phyloP scores from a whole-genome alignment of 2,113 vertebrate species.

The Bolborhynchus lineola region DNA sequence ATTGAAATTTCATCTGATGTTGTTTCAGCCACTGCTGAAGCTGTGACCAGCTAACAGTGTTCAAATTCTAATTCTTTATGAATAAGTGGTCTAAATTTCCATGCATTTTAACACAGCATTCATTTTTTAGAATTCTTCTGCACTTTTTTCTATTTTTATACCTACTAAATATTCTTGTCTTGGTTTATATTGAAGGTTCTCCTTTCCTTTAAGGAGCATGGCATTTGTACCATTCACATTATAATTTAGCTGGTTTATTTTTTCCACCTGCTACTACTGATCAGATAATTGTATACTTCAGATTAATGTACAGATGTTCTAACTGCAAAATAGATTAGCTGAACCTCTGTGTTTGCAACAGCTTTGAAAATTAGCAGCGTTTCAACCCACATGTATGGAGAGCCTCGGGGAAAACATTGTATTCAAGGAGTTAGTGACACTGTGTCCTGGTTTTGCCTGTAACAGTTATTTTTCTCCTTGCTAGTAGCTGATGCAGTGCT shows the following conservation, averaged over 20 bases:
- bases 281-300: background rate
- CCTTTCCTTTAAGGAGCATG: background rate
- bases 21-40: background rate
- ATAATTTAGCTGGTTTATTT: background rate
- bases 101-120: background rate
- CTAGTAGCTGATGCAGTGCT: background rate
- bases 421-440: background rate
- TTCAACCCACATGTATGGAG: background rate
- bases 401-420: background rate
- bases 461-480: background rate
- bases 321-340: background rate
- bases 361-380: background rate
- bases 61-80: background rate
- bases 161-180: background rate
- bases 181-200: background rate
- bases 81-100: background rate
- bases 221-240: background rate
- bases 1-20: conserved; percentile 12
- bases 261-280: background rate
- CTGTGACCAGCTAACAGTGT: background rate
- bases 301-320: background rate
- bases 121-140: background rate
- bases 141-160: background rate
- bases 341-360: background rate
- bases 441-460: background rate